A percentile compares a stretch with the other conserved stretches of the same genome.
Conservation (phyloP, 2,888 invertebrate species). For the Parnassius glacialis region DNA sequence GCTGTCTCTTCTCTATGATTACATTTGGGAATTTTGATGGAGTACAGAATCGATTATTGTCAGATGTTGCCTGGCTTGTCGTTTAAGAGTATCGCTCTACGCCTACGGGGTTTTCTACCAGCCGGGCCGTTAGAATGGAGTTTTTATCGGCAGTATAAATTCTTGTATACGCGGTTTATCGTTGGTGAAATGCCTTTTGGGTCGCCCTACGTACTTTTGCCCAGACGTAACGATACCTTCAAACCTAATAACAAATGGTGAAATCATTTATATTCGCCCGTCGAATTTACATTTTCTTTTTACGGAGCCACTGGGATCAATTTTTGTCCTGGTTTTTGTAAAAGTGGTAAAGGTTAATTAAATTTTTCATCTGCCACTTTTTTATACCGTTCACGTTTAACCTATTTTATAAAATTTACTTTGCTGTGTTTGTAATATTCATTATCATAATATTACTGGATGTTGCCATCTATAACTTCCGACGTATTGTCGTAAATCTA, state of each 20-base stretch:
- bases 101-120: conserved; percentile 18
- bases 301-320: too few species aligned
- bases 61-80: conserved; percentile 4
- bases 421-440: too few species aligned
- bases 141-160: conserved; percentile 38
- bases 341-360: too few species aligned
- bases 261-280: conserved; percentile 30
- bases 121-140: conserved; percentile 18
- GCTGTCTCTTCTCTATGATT: not conserved
- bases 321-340: too few species aligned
- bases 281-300: too few species aligned
- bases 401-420: too few species aligned
- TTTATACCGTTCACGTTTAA: too few species aligned
- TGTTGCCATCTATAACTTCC: too few species aligned
- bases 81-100: conserved; percentile 1
- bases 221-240: conserved; percentile 27
- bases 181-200: conserved; percentile 34
- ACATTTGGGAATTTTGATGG: not conserved
- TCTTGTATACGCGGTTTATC: conserved; percentile 37
- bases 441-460: too few species aligned
- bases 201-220: conserved; percentile 32
- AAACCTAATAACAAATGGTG: conserved; percentile 31
- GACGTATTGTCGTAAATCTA: too few species aligned
- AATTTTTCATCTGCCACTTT: too few species aligned
- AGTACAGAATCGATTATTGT: conserved; percentile 7